These are phyloP conservation scores for Takifugu bimaculatus DNA, from an alignment of 2,113 vertebrate species.

Conservation along the genomic window DNA sequence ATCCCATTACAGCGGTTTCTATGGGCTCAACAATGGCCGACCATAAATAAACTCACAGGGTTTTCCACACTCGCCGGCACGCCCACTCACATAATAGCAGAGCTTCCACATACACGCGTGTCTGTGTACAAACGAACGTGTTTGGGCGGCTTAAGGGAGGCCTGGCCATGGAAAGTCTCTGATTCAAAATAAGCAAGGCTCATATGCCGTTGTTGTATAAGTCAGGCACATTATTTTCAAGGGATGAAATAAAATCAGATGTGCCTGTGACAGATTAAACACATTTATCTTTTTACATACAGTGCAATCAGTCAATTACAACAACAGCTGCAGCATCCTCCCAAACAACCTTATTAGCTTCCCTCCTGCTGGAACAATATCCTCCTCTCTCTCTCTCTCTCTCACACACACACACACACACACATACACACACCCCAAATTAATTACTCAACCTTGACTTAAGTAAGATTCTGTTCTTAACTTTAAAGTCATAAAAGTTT, in stretches of 20 bases:
- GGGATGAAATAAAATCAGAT: too few species aligned
- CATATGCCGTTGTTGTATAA: too few species aligned
- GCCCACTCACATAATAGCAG: slow-evolving; percentile 40
- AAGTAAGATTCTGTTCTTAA: too few species aligned
- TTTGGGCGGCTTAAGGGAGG: neutral
- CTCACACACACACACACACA: slow-evolving; percentile 6
- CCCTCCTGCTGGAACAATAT: slow-evolving; percentile 58
- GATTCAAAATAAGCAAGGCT: neutral
- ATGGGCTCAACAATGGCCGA: slow-evolving; percentile 69
- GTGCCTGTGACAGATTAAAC: slow-evolving; percentile 8
- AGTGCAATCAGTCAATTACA: slow-evolving; percentile 60
- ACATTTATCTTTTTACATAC: slow-evolving; percentile 62
- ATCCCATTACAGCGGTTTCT: slow-evolving; percentile 73
- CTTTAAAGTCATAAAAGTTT: too few species aligned
- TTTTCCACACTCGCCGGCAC: slow-evolving; percentile 65
- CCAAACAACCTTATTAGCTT: slow-evolving; percentile 65
- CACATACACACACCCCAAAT: neutral
- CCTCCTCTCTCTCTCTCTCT: slow-evolving; percentile 22
- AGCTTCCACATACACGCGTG: slow-evolving; percentile 1
- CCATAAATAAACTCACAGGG: slow-evolving; percentile 72
- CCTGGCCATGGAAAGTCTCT: neutral
- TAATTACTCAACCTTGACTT: too few species aligned
- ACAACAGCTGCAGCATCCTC: slow-evolving; percentile 62
- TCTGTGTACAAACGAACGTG: slow-evolving; percentile 6
- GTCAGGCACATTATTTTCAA: too few species aligned